Evolutionary conservation across 2,888 invertebrate genomes (phyloP), one percentile per base, ranked within the genome.

Genomic region (Epistrophella euchroma): DNA sequence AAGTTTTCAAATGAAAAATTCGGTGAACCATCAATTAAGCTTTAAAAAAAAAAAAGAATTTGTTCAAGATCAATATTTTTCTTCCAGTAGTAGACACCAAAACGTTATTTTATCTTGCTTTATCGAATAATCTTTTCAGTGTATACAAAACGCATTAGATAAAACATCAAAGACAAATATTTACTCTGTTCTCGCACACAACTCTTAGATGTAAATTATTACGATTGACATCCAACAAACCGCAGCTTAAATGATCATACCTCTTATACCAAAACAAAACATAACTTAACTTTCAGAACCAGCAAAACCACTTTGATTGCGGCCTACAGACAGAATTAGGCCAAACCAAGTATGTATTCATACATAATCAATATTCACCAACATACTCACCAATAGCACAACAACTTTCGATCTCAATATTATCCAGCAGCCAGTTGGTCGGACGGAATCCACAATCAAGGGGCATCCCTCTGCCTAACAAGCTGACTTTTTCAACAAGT

Each of bases 331-430:
- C 68, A 70, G 58, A 86, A 82, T 71, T 86, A 74, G 86, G 82
- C 50, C 82, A 86, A 81, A 82, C 45, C 64, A 66, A 73, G 56
- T 66, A 77, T 74, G 56, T 66, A 77, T 74, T 74, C 64, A 71
- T 70, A 71, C 77, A 64, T 66, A 74, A 71, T 74, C 74, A 82
- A 52, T 78, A 74, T 78, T 74, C 82, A 82, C 76, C 86, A 82
- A 74, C 82, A 74, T 78, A 64, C 73, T 82, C 73, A 77, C 79
- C 79, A 84, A 75, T 68, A 32, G 71, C 62, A 78, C 62, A 70
- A 78, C 68, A 73, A 86, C 86, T 86, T 86, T 86, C 86, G 74
- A 86, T 86, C 82, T 86, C 86, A 50, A 60, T 73, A 62, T 45
- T 43, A 62, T 43, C 43, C 58, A 73, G 43, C 76, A 81, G 55